Base-by-base conservation (phyloP, 2,797 vertebrate genomes). In the Antennarius maculatus region DNA sequence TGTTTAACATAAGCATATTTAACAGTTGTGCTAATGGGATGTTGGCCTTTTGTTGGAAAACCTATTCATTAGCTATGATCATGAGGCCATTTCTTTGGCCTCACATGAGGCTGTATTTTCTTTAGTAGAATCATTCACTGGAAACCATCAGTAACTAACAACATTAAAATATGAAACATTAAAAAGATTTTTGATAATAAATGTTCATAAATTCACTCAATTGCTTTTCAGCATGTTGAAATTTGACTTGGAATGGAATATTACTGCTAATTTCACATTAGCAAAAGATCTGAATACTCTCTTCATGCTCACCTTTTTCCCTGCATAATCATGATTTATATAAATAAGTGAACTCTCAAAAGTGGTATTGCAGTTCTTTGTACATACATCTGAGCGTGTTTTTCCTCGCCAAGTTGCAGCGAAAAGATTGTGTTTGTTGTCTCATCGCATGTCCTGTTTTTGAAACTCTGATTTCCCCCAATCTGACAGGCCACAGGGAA, bases 391-490 rank as follows among this genome's bases (percentile, higher is more conserved):
- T 42, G 28, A 54, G 23, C 34, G 49, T 56, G 54, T 45, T 13
- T 80, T 76, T 74, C 59, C 64, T 34, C 5, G 63, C 42, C 1
- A 42, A 45, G 49, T 66, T 68, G 56, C 65, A 69, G 55, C 71
- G 63, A 60, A 6, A 46, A 48, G 37, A 67, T 34, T 49, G 31
- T 56, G 66, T 69, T 80, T 74, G 75, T 81, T 79, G 69, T 79
- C 67, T 61, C 69, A 55, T 51, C 61, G 63, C 51, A 71, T 73
- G 68, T 69, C 59, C 68, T 66, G 47, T 23, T 51, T 84, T 74
- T 81, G 72, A 86, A 81, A 46, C 41, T 75, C 41, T 3, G 31
- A 53, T 69, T 76, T 77, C 31, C 34, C 74, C 82, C 64, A 76
- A 66, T 77, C 62, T 67, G 64, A 53, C 34, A 17, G 51, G 48